Evolutionary conservation across 2,797 vertebrate species (phyloP).

Genomic region (Gymnoscopelus braueri): DNA sequence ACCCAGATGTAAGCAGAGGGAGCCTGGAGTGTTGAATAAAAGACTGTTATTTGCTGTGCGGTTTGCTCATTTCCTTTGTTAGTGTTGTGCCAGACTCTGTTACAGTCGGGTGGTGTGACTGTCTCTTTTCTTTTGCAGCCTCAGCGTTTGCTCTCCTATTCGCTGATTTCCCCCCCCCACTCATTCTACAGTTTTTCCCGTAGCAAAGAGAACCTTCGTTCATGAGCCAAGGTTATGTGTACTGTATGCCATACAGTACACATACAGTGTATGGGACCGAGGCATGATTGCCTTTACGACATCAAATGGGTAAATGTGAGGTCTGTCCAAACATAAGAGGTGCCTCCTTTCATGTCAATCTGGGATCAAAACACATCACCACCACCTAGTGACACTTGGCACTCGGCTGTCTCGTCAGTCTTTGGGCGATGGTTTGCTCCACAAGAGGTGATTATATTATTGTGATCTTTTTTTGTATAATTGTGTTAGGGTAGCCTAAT

Average conservation of each 20-base stretch:
- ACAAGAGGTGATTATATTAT: neutral
- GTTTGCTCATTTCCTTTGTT: constrained; percentile 85
- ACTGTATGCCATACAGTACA: no score
- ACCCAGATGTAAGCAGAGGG: constrained; percentile 61
- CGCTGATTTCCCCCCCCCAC: constrained; percentile 32
- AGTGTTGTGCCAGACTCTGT: constrained; percentile 73
- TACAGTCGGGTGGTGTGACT: constrained; percentile 64
- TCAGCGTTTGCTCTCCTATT: constrained; percentile 60
- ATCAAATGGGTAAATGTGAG: constrained; percentile 45
- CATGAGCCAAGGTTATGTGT: constrained; percentile 20
- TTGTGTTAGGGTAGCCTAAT: neutral
- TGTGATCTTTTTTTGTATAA: neutral
- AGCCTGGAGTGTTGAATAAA: constrained; percentile 70
- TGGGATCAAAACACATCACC: constrained; percentile 9
- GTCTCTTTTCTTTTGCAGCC: constrained; percentile 64
- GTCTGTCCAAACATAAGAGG: constrained; percentile 24
- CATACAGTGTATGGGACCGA: constrained; percentile 4
- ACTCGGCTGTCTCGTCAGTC: neutral
- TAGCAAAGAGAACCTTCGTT: constrained; percentile 51
- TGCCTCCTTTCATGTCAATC: constrained; percentile 39
- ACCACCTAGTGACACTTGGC: neutral
- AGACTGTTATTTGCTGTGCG: constrained; percentile 79
- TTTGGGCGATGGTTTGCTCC: neutral
- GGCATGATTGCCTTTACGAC: constrained; percentile 26
- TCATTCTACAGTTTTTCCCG: constrained; percentile 30